Base-by-base conservation (phyloP, 2,888 invertebrate genomes). In the Coelinius sp. region DNA sequence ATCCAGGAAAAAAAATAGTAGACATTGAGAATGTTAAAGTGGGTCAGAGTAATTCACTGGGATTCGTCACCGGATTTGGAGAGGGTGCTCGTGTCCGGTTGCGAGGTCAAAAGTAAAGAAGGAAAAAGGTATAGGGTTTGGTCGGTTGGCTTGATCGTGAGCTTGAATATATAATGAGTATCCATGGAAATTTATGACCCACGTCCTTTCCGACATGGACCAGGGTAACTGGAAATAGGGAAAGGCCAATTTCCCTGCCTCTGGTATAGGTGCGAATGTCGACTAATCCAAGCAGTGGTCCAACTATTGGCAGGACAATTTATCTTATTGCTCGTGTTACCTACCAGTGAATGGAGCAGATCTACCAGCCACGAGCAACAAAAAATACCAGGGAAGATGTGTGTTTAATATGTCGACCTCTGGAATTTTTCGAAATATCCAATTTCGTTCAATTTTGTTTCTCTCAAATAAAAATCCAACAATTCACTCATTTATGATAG, bases 251-350 rank as follows among this genome's bases (percentile, higher is more conserved):
- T 35, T 7, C 27, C 14, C 27, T 73, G 75, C 73, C 68, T 71
- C 70, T 70, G 44, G 67, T 56, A 64, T 69, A 75, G 71, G 71
- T 82, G 86, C 81, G 83, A 85, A 86, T 85, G 84, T 84, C 80
- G 85, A 85, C 84, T 85, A 85, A 86, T 85, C 85, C 85, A 75
- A 81, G 80, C 80, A 80, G 81, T 78, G 82, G 83, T 84, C 20
- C 84, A 85, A 83, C 84, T 84, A 86, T 86, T 85, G 86, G 85
- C 85, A 84, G 85, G 77, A 82, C 83, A 82, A 86, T 86, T 86
- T 86, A 86, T 86, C 82, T 83, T 80, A 80, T 82, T 81, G 25
- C 53, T n/a, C 66, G 25, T 46, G 64, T 31, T 41, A 56, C 14
- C 49, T 17, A 38, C 52, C 53, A 41, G 56, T 27, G 56, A 79